A percentile compares a stretch with the other conserved stretches of the same genome.
Conservation (phyloP, 2,113 vertebrate species). For the Macquaria australasica region DNA sequence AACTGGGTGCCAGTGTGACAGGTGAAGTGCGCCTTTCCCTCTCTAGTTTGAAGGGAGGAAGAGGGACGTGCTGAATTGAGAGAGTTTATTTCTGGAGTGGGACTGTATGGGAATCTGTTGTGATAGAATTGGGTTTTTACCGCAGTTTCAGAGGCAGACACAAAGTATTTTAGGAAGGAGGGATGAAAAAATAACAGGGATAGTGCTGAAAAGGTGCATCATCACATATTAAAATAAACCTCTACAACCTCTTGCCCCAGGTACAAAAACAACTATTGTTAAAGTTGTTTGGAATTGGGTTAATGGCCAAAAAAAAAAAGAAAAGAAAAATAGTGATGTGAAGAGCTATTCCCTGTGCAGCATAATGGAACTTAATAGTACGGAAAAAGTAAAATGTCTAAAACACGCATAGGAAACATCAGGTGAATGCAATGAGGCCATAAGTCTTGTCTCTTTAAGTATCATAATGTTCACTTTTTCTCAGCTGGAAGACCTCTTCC, state of each 20-base stretch:
- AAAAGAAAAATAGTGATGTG: not conserved
- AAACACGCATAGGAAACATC: not conserved
- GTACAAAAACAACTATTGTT: not conserved
- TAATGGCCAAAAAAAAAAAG: not conserved
- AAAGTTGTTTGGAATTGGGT: not conserved
- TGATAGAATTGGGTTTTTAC: not conserved
- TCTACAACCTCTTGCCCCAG: not conserved
- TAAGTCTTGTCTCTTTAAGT: not conserved
- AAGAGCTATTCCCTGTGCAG: not conserved
- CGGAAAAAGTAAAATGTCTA: not conserved
- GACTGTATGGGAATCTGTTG: not conserved
- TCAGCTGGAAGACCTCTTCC: conserved; percentile 6
- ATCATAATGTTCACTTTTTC: not conserved
- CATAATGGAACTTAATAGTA: not conserved
- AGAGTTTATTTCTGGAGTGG: conserved; percentile 36
- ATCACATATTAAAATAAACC: conserved; percentile 1
- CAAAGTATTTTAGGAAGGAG: conserved; percentile 3
- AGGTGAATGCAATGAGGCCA: not conserved
- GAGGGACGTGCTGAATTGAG: not conserved
- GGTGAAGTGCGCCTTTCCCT: conserved; percentile 48
- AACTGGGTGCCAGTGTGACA: conserved; percentile 54
- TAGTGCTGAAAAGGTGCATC: conserved; percentile 20
- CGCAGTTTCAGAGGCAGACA: not conserved
- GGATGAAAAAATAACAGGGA: conserved; percentile 36
- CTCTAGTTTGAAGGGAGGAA: conserved; percentile 1